Evolutionary conservation across 2,113 vertebrate genomes (phyloP), one percentile per base, ranked within the genome.

Genomic region (Theristicus caerulescens): DNA sequence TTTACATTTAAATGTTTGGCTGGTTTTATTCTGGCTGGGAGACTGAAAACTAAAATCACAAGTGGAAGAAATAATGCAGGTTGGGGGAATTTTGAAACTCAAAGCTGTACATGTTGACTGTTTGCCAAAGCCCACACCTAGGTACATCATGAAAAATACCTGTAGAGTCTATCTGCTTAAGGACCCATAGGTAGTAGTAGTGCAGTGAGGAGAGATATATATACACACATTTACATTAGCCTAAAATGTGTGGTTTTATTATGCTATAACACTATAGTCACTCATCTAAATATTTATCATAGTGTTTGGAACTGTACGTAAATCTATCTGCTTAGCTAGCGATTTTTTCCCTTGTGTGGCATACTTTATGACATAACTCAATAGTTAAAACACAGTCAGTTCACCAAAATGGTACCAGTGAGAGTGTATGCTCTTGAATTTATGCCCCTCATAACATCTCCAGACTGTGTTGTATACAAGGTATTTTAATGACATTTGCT

Each of bases 31-130:
- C 85, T 86, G 94, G 71, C 80, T 90, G 66, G 46, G 85, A 96
- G 70, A 69, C 40, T 38, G 57, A 54, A 92, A 84, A 82, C 69
- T 58, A 32, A 94, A 95, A 96, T 92, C 65, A 40, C 13, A 46
- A 93, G 67, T 92, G 71, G 86, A 95, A 97, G 86, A 95, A 97
- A 96, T 93, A 82, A 92, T 78, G 74, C 51, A 93, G 64, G 59
- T 96, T 69, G 79, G 70, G 70, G 70, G 82, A 83, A 93, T 86
- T 93, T 62, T 79, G 36, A 78, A 72, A 77, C 66, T 64, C 14
- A 69, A 61, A 65, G 29, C 47, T 34, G 54, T 34, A 52, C 11
- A 7, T 9, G 12, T 70, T 81, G 81, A 69, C 58, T 29, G 7
- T 69, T 73, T 81, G 74, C 74, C 76, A 94, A 79, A 14, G 9